Conservation (phyloP, 2,113 vertebrate species). For the Peromyscus leucopus region DNA sequence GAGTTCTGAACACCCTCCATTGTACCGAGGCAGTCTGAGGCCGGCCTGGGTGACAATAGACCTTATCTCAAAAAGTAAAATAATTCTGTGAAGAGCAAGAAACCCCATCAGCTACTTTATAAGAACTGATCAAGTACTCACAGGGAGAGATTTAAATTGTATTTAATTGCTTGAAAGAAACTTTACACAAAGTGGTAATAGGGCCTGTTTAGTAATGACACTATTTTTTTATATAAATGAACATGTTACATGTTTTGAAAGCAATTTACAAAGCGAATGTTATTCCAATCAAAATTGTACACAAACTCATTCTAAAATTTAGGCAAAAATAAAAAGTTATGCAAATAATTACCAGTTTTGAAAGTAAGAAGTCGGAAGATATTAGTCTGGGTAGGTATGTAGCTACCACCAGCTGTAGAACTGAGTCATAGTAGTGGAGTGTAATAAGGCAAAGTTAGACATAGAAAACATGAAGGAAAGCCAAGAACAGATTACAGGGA, state of each 20-base stretch:
- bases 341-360: background rate
- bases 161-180: conserved; percentile 19
- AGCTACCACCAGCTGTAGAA: background rate
- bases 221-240: background rate
- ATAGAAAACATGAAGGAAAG: background rate
- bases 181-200: conserved; percentile 5
- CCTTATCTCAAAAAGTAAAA: background rate
- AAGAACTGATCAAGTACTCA: background rate
- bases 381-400: background rate
- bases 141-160: conserved; percentile 24
- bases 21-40: background rate
- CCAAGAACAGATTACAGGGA: background rate
- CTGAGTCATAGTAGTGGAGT: background rate
- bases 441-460: background rate
- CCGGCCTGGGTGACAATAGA: background rate
- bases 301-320: background rate
- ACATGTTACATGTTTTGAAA: background rate
- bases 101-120: background rate
- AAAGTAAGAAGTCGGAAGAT: background rate
- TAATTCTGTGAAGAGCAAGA: background rate
- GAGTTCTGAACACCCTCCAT: background rate
- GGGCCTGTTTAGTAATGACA: background rate
- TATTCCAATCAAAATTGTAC: background rate
- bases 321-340: background rate
- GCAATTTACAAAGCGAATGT: background rate